Evolutionary conservation across 2,888 invertebrate species (phyloP).

Genomic region (Neoitamus cyanurus): DNA sequence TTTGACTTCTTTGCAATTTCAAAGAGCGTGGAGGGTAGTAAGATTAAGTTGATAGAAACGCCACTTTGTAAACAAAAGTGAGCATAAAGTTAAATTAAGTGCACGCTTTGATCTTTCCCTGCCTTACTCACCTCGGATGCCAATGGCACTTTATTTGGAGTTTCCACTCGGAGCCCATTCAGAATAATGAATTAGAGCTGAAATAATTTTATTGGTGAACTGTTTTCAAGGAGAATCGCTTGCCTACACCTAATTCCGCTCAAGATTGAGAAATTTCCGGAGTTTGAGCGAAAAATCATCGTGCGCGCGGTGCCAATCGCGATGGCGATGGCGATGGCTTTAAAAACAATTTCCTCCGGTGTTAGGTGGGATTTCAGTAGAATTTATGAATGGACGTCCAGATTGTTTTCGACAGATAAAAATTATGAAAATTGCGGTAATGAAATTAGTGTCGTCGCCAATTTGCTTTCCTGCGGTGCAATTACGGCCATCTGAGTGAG

Average conservation of each 20-base stretch:
- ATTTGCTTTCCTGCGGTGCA: neutral
- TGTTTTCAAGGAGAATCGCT: neutral
- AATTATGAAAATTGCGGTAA: slow-evolving; percentile 4
- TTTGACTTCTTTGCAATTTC: slow-evolving; percentile 9
- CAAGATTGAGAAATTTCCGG: neutral
- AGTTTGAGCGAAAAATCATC: neutral
- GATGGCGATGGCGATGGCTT: neutral
- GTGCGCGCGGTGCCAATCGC: neutral
- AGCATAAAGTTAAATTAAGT: slow-evolving; percentile 56
- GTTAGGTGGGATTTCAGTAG: neutral
- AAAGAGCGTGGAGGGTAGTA: neutral
- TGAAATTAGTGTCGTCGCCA: slow-evolving; percentile 3
- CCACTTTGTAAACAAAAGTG: slow-evolving; percentile 52
- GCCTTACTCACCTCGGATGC: slow-evolving; percentile 44
- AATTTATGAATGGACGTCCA: slow-evolving; percentile 11
- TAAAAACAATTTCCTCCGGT: slow-evolving; percentile 14
- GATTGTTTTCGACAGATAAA: slow-evolving; percentile 39
- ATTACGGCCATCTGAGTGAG: neutral
- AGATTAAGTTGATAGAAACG: slow-evolving; percentile 38
- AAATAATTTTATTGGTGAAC: slow-evolving; percentile 44
- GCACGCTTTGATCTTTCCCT: slow-evolving; percentile 55
- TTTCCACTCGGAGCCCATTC: slow-evolving; percentile 26
- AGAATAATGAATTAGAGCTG: slow-evolving; percentile 47
- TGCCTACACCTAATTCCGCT: neutral
- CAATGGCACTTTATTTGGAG: slow-evolving; percentile 22